Conservation (phyloP, 2,113 vertebrate genomes). For the Globicephala melas region DNA sequence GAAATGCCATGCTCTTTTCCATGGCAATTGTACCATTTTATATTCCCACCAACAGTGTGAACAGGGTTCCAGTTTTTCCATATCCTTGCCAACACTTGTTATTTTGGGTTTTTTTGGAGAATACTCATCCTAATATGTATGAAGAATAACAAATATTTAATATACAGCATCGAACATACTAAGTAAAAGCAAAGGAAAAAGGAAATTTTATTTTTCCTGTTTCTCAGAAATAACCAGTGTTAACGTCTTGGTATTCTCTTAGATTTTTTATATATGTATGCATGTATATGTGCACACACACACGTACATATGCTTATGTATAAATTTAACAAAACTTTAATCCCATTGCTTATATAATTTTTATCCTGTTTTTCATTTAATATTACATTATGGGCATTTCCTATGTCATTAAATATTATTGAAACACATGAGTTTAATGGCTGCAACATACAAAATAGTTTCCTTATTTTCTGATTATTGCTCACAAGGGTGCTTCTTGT, state of each 20-base stretch:
- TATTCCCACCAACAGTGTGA: background rate
- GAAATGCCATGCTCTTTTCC: background rate
- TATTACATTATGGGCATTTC: background rate
- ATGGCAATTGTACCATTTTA: background rate
- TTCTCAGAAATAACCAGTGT: background rate
- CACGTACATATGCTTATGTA: background rate
- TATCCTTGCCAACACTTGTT: background rate
- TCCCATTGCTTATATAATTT: background rate
- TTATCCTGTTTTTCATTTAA: background rate
- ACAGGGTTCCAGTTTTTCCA: background rate
- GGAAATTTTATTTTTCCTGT: background rate
- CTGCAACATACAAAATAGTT: background rate
- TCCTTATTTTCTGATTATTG: background rate
- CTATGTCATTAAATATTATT: background rate
- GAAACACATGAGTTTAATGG: background rate
- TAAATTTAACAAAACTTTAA: background rate
- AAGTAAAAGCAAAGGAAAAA: background rate
- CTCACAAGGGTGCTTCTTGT: background rate
- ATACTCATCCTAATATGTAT: background rate
- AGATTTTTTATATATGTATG: background rate
- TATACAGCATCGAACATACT: background rate
- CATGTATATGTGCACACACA: rapidly evolving
- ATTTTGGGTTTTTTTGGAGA: background rate
- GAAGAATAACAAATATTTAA: background rate
- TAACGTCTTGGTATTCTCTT: background rate